Conservation (phyloP, 2,888 invertebrate species). For the Osedax frankpressi region DNA sequence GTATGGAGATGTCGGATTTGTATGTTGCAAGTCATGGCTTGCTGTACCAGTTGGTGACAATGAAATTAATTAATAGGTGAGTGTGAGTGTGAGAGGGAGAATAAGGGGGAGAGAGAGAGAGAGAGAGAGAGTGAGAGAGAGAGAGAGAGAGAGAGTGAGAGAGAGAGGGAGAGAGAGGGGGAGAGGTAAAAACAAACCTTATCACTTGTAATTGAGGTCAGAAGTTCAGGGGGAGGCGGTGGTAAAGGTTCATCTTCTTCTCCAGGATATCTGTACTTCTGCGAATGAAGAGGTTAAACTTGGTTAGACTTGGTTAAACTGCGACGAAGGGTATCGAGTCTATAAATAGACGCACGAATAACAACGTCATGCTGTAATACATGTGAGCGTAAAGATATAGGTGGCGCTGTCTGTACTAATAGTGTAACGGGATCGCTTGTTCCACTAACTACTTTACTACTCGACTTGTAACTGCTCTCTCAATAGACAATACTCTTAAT, state of each 20-base stretch:
- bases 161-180: neutral
- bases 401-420: too few species aligned
- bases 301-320: neutral
- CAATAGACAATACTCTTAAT: too few species aligned
- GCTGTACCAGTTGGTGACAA: neutral
- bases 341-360: too few species aligned
- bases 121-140: neutral
- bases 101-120: neutral
- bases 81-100: neutral
- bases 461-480: too few species aligned
- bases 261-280: constrained; percentile 24
- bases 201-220: too few species aligned
- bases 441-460: too few species aligned
- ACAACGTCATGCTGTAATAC: too few species aligned
- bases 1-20: neutral
- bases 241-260: constrained; percentile 24
- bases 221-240: constrained; percentile 25
- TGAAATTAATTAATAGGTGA: neutral
- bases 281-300: neutral
- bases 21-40: neutral
- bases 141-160: neutral
- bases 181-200: neutral
- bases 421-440: too few species aligned
- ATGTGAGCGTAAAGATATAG: too few species aligned
- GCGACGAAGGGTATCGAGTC: too few species aligned